Percentiles rank a stretch among this genome's conserved stretches.
Conservation (phyloP, 2,797 vertebrate genomes). For the Darevskia nairensis region DNA sequence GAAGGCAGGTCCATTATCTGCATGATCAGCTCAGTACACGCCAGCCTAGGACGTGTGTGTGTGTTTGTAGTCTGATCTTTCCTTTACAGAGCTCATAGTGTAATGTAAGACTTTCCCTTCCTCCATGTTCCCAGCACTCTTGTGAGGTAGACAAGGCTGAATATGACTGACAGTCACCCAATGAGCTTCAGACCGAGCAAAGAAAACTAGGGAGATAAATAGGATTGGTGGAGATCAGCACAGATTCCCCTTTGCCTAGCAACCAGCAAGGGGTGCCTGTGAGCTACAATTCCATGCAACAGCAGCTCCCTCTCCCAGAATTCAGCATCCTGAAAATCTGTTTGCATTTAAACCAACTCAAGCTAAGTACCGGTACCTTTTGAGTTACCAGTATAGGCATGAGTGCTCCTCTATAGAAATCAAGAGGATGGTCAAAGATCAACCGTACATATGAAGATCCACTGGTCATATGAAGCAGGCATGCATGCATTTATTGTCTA, state of each 20-base stretch:
- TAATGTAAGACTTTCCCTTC: too few relatives aligned
- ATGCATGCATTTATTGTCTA: too few relatives aligned
- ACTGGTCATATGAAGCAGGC: too few relatives aligned
- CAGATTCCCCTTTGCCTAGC: not conserved
- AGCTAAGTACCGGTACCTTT: not conserved
- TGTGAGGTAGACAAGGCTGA: not conserved
- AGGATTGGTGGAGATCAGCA: not conserved
- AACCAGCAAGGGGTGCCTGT: not conserved
- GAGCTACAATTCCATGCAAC: not conserved
- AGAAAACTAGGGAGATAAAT: not conserved
- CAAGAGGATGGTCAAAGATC: not conserved
- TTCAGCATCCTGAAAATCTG: not conserved
- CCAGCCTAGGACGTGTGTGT: not conserved
- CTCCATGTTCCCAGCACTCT: not conserved
- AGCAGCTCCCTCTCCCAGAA: not conserved
- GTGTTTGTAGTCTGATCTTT: too few relatives aligned
- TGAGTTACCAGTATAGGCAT: not conserved
- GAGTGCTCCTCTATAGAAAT: not conserved
- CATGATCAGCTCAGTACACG: not conserved
- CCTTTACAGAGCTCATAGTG: too few relatives aligned
- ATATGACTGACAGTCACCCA: not conserved
- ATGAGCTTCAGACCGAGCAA: not conserved
- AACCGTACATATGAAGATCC: too few relatives aligned
- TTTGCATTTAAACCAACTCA: not conserved
- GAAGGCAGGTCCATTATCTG: not conserved